These are phyloP conservation scores for Camarhynchus parvulus DNA, from an alignment of 2,113 vertebrate species.

Conservation along the genomic window DNA sequence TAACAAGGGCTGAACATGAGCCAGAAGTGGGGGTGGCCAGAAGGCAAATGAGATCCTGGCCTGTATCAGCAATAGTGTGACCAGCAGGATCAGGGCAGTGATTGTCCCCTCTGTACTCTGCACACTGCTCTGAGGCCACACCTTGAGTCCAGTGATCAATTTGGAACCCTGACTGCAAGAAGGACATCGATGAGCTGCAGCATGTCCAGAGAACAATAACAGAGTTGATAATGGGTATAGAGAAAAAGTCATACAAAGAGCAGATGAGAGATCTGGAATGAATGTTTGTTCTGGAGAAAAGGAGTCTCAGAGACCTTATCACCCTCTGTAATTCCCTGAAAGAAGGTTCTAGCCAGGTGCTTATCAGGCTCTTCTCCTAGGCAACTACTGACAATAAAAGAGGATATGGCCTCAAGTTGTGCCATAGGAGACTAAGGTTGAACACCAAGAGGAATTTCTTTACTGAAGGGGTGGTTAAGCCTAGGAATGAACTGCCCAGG, in stretches of 20 bases:
- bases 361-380: not conserved
- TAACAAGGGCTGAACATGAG: not conserved
- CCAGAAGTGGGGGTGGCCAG: not conserved
- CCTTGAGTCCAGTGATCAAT: no score
- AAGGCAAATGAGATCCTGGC: not conserved
- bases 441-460: not conserved
- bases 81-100: not conserved
- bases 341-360: not conserved
- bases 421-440: accelerated
- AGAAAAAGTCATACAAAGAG: not conserved
- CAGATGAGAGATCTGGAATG: not conserved
- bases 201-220: no score
- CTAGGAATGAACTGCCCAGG: not conserved
- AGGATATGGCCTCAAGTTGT: not conserved
- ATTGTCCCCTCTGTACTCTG: no score
- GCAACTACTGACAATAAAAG: not conserved
- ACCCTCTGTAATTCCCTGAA: not conserved
- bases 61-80: no score
- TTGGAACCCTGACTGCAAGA: not conserved
- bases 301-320: not conserved
- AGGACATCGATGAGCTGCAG: not conserved
- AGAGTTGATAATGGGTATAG: not conserved
- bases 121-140: not conserved
- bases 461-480: not conserved
- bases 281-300: not conserved